Evolutionary conservation across 2,113 vertebrate genomes (phyloP), one percentile per base, ranked within the genome.

Genomic region (Anolis carolinensis): DNA sequence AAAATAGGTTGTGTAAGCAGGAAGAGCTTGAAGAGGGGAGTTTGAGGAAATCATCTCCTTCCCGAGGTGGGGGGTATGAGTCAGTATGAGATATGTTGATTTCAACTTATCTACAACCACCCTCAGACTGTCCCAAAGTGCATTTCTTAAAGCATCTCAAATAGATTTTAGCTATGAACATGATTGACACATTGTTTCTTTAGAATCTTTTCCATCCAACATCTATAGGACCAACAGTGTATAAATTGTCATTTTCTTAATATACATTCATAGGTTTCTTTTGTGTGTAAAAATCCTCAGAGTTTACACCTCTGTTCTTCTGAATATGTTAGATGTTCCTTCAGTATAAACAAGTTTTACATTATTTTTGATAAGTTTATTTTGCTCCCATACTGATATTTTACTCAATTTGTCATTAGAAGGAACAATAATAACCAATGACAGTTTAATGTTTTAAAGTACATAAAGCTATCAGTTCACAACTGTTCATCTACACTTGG

Each of bases 401-500:
- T 14, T 32, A 27, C 34, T 32, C 6, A 32, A 13, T 32, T 78
- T 9, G 23, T 8, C 23, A 25, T 79, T 62, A 62, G 20, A 62
- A 1, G 50, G 7, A 21, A 52, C 62, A 84, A 71, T 9, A 10
- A 63, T 86, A 89, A 87, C 48, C 2, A 81, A 48, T 7, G 67
- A 1, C 30, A 82, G 20, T 5, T 88, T 89, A 84, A 50, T 90
- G 3, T 88, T 87, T 91, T 82, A 30, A n/a, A 73, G 50, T 32
- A 32, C 18, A 20, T 55, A 59, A 55, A 59, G 3, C 7, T n/a
- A 14, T 48, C 70, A 52, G 4, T 85, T 91, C 52, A 80, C 11
- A 73, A 13, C 82, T 78, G 18, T 50, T 59, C 82, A 88, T 55
- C 13, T 71, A 25, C 6, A 1, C 63, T 81, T 68, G 70, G 44